These are phyloP conservation scores for Pleuronectes platessa DNA, from an alignment of 2,113 vertebrate species.

Conservation along the genomic window DNA sequence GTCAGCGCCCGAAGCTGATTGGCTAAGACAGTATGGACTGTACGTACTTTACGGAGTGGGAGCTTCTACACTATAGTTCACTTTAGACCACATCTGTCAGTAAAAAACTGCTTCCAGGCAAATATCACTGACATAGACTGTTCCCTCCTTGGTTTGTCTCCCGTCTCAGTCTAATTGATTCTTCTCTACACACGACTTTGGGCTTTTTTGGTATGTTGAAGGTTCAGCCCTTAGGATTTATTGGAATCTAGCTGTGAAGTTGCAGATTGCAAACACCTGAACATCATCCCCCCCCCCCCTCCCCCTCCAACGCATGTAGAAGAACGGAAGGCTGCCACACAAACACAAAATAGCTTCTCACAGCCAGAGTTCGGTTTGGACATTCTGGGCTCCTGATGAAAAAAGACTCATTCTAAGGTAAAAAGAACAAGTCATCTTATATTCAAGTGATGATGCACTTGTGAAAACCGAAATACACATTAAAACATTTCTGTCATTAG, in stretches of 20 bases:
- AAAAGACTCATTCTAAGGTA: too few species aligned
- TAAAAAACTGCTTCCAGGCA: slow-evolving; percentile 12
- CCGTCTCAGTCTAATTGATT: not conserved
- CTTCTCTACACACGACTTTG: not conserved
- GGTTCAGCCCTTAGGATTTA: not conserved
- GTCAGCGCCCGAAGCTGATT: not conserved
- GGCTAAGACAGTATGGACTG: slow-evolving; percentile 3
- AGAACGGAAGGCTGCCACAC: too few species aligned
- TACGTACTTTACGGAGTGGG: too few species aligned
- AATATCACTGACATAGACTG: not conserved
- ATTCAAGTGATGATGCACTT: too few species aligned
- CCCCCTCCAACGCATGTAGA: not conserved
- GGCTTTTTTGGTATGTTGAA: not conserved
- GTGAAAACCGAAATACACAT: too few species aligned
- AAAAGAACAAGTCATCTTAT: too few species aligned
- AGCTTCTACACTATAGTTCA: not conserved
- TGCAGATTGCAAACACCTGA: not conserved
- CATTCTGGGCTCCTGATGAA: too few species aligned
- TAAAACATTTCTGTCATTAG: too few species aligned
- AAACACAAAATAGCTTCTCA: too few species aligned
- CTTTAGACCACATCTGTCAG: not conserved
- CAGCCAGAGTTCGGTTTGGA: not conserved
- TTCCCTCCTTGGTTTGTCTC: slow-evolving; percentile 4
- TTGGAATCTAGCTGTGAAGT: not conserved
- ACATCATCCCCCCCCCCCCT: not conserved